These are phyloP conservation scores for Alethe castanea DNA, from an alignment of 2,113 vertebrate species.

Conservation along the genomic window DNA sequence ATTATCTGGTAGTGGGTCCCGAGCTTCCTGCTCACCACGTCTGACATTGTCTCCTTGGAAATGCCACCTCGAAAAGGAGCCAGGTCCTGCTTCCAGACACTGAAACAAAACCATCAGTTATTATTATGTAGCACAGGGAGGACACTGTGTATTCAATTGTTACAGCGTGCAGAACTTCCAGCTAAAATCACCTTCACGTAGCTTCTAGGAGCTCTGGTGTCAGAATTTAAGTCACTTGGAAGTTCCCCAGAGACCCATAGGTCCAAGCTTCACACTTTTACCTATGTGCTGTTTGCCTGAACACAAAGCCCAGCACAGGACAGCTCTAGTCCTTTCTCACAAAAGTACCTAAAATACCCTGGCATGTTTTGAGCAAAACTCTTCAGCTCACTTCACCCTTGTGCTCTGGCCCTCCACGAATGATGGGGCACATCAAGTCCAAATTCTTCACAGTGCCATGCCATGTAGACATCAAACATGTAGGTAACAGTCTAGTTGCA, in stretches of 20 bases:
- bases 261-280: neutral
- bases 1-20: slow-evolving; percentile 96
- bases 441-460: neutral
- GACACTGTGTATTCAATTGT: neutral
- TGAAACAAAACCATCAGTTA: slow-evolving; percentile 53
- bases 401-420: neutral
- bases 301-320: neutral
- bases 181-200: neutral
- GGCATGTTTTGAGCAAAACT: neutral
- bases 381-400: neutral
- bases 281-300: neutral
- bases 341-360: neutral
- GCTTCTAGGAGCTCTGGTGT: neutral
- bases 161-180: neutral
- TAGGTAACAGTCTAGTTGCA: neutral
- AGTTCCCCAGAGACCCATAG: neutral
- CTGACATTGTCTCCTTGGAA: slow-evolving; percentile 79
- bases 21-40: slow-evolving; percentile 80
- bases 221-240: neutral
- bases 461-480: neutral
- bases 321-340: neutral
- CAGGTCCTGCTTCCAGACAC: slow-evolving; percentile 86
- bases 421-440: neutral
- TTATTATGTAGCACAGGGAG: neutral
- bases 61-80: slow-evolving; percentile 82